phyloP scores from a whole-genome alignment of 2,113 vertebrate genomes.

The Oncorhynchus tshawytscha region DNA sequence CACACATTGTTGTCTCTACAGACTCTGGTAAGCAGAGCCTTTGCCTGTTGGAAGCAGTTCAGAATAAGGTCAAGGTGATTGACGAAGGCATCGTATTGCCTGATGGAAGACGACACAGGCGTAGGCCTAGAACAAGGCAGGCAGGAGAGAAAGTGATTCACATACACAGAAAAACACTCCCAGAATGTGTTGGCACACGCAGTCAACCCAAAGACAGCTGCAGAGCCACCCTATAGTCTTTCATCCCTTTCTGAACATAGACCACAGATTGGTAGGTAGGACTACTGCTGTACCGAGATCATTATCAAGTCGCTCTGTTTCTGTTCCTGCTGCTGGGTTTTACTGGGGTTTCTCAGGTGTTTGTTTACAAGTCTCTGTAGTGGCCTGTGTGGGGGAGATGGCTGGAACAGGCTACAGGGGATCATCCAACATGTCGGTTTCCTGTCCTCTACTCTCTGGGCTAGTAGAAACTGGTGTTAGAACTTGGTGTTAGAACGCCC shows the following conservation, averaged over 20 bases:
- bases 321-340: conserved; percentile 14
- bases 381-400: not conserved
- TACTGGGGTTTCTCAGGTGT: conserved; percentile 18
- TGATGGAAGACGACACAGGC: not conserved
- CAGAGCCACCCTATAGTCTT: not conserved
- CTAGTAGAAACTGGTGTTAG: conserved; percentile 24
- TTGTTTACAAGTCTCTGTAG: conserved; percentile 9
- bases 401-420: not conserved
- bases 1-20: too few species aligned
- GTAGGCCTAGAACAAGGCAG: not conserved
- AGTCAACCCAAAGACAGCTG: not conserved
- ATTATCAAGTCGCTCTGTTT: not conserved
- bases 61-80: too few species aligned
- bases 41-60: too few species aligned
- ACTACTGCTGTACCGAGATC: not conserved
- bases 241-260: not conserved
- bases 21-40: too few species aligned
- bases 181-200: too few species aligned
- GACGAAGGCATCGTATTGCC: too few species aligned
- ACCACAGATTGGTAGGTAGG: not conserved
- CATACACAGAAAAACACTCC: too few species aligned
- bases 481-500: not conserved
- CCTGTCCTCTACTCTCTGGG: not conserved
- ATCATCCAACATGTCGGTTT: not conserved
- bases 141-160: not conserved